Percentiles rank a stretch among this genome's conserved stretches.
These are phyloP conservation scores for Actenoides lindsayi DNA, from an alignment of 2,113 vertebrate species.

Conservation along the genomic window DNA sequence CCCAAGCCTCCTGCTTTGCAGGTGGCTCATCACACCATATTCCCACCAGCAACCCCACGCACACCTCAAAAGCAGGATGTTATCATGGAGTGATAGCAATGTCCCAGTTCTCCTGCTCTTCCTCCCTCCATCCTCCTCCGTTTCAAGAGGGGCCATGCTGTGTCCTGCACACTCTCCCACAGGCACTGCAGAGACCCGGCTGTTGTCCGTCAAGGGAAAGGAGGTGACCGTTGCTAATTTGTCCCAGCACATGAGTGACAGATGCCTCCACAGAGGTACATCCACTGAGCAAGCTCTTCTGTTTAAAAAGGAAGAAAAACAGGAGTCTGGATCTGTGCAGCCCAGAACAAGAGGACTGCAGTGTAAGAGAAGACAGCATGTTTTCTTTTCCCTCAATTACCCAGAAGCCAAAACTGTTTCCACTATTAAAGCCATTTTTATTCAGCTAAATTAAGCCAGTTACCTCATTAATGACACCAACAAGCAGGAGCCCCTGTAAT, in stretches of 20 bases:
- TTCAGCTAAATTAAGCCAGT: conserved; percentile 77
- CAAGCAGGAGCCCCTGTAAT: conserved; percentile 79
- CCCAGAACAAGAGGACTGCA: background rate
- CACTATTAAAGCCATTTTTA: conserved; percentile 76
- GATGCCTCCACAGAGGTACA: background rate
- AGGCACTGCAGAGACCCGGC: background rate
- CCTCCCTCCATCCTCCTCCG: background rate
- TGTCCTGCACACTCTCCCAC: background rate
- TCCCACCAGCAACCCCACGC: background rate
- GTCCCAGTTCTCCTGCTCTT: background rate
- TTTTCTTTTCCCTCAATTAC: conserved; percentile 71
- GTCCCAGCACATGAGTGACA: background rate
- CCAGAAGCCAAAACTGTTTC: conserved; percentile 55
- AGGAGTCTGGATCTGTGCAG: fast-evolving
- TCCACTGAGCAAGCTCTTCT: background rate
- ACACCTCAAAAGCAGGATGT: background rate
- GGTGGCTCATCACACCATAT: background rate
- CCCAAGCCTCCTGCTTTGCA: background rate
- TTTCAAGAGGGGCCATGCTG: fast-evolving
- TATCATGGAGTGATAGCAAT: background rate
- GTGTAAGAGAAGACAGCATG: background rate
- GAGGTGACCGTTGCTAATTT: background rate
- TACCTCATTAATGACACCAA: conserved; percentile 79
- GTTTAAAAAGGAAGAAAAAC: background rate
- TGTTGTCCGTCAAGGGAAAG: background rate